Conservation (phyloP, 2,888 invertebrate species). For the Camponotus fellah region DNA sequence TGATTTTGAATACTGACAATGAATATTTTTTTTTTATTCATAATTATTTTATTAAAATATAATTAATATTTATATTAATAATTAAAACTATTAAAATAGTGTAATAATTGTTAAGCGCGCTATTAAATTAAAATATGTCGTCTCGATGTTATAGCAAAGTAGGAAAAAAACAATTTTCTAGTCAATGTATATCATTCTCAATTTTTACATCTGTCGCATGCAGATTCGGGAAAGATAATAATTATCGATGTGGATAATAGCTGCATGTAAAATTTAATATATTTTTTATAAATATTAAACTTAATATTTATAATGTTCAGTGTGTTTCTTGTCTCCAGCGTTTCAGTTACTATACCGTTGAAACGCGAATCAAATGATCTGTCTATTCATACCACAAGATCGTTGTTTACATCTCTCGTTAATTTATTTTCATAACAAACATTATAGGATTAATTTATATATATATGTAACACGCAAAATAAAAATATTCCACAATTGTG, state of each 20-base stretch:
- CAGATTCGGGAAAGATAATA: conserved; percentile 4
- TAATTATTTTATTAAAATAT: conserved; percentile 39
- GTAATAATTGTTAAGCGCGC: conserved; percentile 19
- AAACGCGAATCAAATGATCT: conserved; percentile 32
- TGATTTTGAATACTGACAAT: conserved; percentile 4
- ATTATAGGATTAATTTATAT: conserved; percentile 1
- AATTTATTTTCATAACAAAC: conserved; percentile 28
- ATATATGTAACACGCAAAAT: conserved; percentile 3
- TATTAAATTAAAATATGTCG: conserved; percentile 26
- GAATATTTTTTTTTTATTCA: conserved; percentile 31
- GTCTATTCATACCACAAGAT: not conserved
- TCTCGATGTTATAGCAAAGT: conserved; percentile 8
- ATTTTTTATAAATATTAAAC: conserved; percentile 3
- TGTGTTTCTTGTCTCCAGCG: conserved; percentile 74
- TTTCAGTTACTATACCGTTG: conserved; percentile 49
- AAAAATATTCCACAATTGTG: not conserved
- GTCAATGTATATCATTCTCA: conserved; percentile 41
- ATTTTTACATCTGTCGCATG: conserved; percentile 19
- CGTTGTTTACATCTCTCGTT: not conserved
- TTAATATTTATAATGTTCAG: conserved; percentile 10
- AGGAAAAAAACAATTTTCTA: conserved; percentile 36
- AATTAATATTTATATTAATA: not conserved
- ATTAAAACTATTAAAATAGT: not conserved
- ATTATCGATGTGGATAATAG: conserved; percentile 2
- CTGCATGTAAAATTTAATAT: conserved; percentile 37